Conservation (phyloP, 2,888 invertebrate genomes). For the Idaea dimidiata region DNA sequence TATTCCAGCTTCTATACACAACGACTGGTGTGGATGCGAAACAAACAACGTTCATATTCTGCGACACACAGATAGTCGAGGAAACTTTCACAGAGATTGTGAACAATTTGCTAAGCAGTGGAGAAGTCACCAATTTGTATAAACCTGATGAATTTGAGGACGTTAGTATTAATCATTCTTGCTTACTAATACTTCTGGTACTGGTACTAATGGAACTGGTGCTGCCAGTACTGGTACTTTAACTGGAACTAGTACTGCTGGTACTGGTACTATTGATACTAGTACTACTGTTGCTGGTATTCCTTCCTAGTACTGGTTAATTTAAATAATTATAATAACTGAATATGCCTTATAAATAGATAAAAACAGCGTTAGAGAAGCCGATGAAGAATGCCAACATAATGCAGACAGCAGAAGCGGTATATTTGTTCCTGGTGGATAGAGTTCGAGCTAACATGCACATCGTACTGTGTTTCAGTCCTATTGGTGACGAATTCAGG, state of each 20-base stretch:
- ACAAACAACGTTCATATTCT: conserved; percentile 90
- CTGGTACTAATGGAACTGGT: no score
- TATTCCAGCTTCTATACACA: conserved; percentile 80
- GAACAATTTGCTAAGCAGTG: conserved; percentile 93
- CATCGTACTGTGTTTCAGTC: conserved; percentile 92
- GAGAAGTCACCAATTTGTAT: conserved; percentile 93
- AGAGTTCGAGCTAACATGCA: conserved; percentile 89
- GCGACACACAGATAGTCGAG: conserved; percentile 91
- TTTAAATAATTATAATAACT: no score
- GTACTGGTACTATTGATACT: no score
- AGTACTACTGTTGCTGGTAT: no score
- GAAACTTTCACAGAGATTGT: conserved; percentile 93
- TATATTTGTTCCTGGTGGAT: conserved; percentile 89
- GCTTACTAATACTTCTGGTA: no score
- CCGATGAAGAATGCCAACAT: conserved; percentile 80
- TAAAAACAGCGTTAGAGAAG: conserved; percentile 81
- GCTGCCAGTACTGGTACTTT: no score
- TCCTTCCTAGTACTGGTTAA: no score
- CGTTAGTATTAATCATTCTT: conserved; percentile 63
- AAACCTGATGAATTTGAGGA: conserved; percentile 94
- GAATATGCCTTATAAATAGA: conserved; percentile 53
- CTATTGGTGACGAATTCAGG: conserved; percentile 91
- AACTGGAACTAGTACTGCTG: no score
- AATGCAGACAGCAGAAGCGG: conserved; percentile 83
- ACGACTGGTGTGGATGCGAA: conserved; percentile 88